Evolutionary conservation across 2,888 invertebrate genomes (phyloP), one percentile per base, ranked within the genome.

Genomic region (Clanis bilineata): DNA sequence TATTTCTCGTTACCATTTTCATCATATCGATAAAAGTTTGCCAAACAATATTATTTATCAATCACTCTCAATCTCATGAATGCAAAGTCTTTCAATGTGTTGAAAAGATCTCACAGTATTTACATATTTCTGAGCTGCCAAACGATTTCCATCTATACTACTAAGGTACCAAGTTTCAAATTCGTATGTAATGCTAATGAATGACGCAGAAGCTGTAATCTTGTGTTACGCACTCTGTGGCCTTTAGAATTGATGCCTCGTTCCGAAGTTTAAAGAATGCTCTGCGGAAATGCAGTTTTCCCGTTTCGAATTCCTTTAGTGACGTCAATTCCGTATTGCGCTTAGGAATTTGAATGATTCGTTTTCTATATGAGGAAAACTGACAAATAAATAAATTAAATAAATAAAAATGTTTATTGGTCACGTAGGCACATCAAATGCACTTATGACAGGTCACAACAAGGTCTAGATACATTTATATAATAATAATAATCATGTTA

Each of bases 151-250:
- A 18, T 2, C 23, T 39, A 12, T 39, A 39, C 7, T 1, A 23
- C 1, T 1, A 25, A 1, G 12, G 3, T 0, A 1, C 12, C 39
- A 58, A 25, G 51, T 3, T 3, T 15, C 25, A 51, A 25, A 39
- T 18, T 51, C 12, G 39, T 9, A 12, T 28, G 28, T 3, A 23
- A 0, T 3, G 7, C 6, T 28, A 6, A 2, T 2, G 10, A 39
- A 25, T 58, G 58, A 60, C 59, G 59, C 45, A 60, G 25, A 18
- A 47, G 25, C 28, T 45, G 28, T 59, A 56, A 60, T 60, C 45
- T 38, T 18, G 28, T 60, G 38, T 60, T 60, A 60, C 59, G 59
- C 56, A 60, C 47, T 25, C 18, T 18, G 23, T 56, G 45, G 25
- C 59, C 59, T 60, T 55, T 45, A 12, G 38, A 60, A 32, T 45